Base-by-base conservation (phyloP, 1,140 invertebrate species). In the Campoletis sonorensis region DNA sequence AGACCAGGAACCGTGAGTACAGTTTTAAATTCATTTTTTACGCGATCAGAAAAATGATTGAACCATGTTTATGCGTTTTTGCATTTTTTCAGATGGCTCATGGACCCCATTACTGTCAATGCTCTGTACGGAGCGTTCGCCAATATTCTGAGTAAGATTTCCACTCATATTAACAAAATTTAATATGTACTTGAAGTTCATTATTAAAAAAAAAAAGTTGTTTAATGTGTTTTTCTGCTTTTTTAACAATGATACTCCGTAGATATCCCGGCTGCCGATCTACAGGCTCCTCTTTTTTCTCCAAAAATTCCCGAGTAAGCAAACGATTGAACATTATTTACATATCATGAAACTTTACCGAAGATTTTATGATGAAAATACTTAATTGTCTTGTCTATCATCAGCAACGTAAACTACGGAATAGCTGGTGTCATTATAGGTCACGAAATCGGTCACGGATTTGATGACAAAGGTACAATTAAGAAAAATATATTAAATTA, bases 381-480 rank as follows among this genome's bases (percentile, higher is more conserved):
- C n/a, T n/a, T n/a, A n/a, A n/a, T n/a, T n/a, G n/a, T n/a, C n/a
- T n/a, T n/a, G n/a, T n/a, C n/a, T n/a, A n/a, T n/a, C n/a, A n/a
- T 54, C 37, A 87, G 83, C 40, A 76, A 78, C n/a, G 73, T 90
- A n/a, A 91, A 92, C 71, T 93, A 92, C 87, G 93, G 92, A 15
- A 87, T 89, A 0, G 83, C 91, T 75, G 92, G 92, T 10, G 86
- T 85, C 77, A 87, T 91, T 0, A 82, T 92, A 30, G 92, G 91
- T 0, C 92, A 93, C 85, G 91, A 93, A 84, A 79, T 92, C 27
- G 89, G 90, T 18, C 92, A 92, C 84, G 92, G 89, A 8, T 92
- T 92, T 87, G 91, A 92, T 80, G 87, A 90, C 58, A 83, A 64
- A 70, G 90, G 90, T 89, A 5, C 64, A 33, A 61, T 27, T 8